Conservation (phyloP, 2,888 invertebrate genomes). For the Strigamia transsilvanica region DNA sequence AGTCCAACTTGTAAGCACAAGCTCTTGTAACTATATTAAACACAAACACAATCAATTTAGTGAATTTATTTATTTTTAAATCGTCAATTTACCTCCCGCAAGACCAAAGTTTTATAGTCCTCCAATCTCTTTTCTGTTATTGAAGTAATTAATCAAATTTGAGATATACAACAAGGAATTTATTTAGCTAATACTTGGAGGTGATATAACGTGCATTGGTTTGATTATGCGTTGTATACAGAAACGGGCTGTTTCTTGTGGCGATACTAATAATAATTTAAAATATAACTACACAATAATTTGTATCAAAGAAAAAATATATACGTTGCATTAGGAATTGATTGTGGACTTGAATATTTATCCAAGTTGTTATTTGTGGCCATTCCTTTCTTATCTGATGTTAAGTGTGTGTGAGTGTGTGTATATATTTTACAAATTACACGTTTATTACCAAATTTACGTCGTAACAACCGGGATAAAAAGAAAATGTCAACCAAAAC, state of each 20-base stretch:
- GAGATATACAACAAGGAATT: background rate
- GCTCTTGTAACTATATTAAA: background rate
- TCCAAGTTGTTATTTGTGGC: background rate
- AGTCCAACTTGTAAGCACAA: slow-evolving; percentile 1
- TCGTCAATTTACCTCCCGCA: slow-evolving; percentile 7
- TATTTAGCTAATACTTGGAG: background rate
- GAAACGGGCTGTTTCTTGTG: background rate
- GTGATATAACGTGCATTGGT: slow-evolving; percentile 3
- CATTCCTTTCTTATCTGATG: background rate
- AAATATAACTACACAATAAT: background rate
- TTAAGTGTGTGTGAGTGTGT: background rate
- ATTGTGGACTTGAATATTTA: background rate
- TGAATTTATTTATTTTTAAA: background rate
- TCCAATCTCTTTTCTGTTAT: background rate
- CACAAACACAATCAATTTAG: background rate
- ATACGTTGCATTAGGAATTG: background rate
- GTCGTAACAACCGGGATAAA: slow-evolving; percentile 26
- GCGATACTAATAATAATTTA: background rate
- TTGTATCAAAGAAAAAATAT: background rate
- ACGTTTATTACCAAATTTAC: background rate
- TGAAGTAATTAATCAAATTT: background rate
- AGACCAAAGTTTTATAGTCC: background rate
- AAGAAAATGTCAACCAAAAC: slow-evolving; percentile 12
- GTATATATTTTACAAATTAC: background rate
- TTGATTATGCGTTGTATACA: background rate